Evolutionary conservation across 2,797 vertebrate genomes (phyloP), one percentile per base, ranked within the genome.

Genomic region (Notamacropus eugenii): DNA sequence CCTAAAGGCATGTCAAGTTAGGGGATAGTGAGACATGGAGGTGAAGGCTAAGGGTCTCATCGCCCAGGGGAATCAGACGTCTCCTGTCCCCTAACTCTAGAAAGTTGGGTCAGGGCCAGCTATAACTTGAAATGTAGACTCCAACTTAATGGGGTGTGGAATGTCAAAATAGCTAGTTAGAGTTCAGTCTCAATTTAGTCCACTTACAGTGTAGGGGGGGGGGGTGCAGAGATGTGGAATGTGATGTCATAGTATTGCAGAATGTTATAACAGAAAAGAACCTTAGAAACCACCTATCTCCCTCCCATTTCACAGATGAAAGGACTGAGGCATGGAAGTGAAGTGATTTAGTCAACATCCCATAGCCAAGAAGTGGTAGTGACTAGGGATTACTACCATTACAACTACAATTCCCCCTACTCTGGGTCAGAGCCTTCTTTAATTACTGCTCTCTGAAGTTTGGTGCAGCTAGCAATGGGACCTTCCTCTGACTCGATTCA

Each of bases 1-100:
- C 93, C 93, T n/a, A 46, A 94, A 92, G 95, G 87, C 93, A 74
- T 56, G 58, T 94, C 95, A 56, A 93, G 1, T 0, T 56, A 94
- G 54, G 52, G 67, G 28, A 87, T 28, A 27, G 74, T 46, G 40
- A 62, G 11, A 31, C 5, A 13, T 52, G 40, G 22, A 92, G 24
- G 40, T 5, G 29, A 58, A n/a, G 90, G 4, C 56, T 5, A 22
- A 90, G 59, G 28, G 29, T 54, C 34, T 24, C 3, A 12, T n/a
- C 0, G 1, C 87, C 57, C 24, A 12, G 87, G 74, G 74, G 67
- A 92, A 11, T 4, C 28, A 29, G 1, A 8, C 28, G 19, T 34
- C 34, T 55, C 55, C 95, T 54, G 93, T 24, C 10, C 55, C 52
- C 12, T 94, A 6, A 13, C 46, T 87, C 74, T 27, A 87, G 40